Conservation (phyloP, 2,113 vertebrate species). For the Peromyscus maniculatus region DNA sequence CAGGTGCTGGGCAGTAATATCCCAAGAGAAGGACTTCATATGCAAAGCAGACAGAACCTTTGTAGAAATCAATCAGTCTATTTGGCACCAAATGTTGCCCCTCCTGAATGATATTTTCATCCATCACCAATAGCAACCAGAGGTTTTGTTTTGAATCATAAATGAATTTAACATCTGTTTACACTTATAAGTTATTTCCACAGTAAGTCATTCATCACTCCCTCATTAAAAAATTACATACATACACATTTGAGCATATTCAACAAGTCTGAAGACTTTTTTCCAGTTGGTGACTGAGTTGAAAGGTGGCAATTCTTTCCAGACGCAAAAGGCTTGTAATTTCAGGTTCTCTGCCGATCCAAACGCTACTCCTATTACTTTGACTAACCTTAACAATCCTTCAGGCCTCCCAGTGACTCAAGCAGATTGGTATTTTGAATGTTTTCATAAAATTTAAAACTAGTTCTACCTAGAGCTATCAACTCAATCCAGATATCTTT, state of each 20-base stretch:
- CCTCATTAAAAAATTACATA: slow-evolving; percentile 35
- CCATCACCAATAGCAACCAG: slow-evolving; percentile 38
- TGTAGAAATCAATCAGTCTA: not conserved
- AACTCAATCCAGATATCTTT: not conserved
- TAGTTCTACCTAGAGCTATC: not conserved
- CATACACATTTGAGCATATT: slow-evolving; percentile 30
- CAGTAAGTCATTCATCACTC: slow-evolving; percentile 29
- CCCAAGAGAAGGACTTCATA: not conserved
- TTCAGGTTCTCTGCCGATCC: not conserved
- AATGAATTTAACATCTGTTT: slow-evolving; percentile 64
- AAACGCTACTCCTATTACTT: slow-evolving; percentile 14
- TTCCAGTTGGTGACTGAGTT: slow-evolving; percentile 51
- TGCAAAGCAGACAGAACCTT: not conserved
- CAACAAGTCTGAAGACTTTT: slow-evolving; percentile 28
- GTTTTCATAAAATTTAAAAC: slow-evolving; percentile 49
- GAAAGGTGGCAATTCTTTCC: slow-evolving; percentile 43
- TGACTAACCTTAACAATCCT: not conserved
- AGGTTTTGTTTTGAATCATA: slow-evolving; percentile 51
- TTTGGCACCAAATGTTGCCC: not conserved
- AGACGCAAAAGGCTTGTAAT: slow-evolving; percentile 1
- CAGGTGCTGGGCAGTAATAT: not conserved
- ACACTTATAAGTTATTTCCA: slow-evolving; percentile 27
- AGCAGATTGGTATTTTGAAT: slow-evolving; percentile 44
- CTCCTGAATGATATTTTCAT: slow-evolving; percentile 16
- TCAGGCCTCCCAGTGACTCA: slow-evolving; percentile 16